Evolutionary conservation across 2,797 vertebrate genomes (phyloP), one percentile per base, ranked within the genome.

Genomic region (Sebastes steindachneri): DNA sequence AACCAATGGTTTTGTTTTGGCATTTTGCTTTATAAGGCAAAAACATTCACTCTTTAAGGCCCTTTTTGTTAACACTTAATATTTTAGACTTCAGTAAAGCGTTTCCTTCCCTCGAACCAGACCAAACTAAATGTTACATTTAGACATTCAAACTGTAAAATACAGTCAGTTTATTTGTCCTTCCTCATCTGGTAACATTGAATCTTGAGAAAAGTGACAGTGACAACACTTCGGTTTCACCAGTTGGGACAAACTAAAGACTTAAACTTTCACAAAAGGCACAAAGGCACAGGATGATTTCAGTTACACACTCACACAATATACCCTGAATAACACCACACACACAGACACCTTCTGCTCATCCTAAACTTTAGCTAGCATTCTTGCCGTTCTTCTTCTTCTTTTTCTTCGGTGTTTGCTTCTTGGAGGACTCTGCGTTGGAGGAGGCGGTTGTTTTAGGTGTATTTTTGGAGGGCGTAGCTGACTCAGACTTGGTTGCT

Each of bases 331-430:
- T 9, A 55, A 64, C 62, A 72, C 14, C 45, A 75, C 79, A 79
- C 68, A 41, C 35, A 58, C 68, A 62, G 14, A 41, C 37, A 45
- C 19, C 3, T 1, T 21, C 25, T 21, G n/a, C 60, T 41, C 48
- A 37, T 7, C n/a, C 17, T 19, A 4, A 25, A 1, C 45, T 66
- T 82, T 79, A 91, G 73, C 89, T 91, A 0, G 62, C 48, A 3
- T 57, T 89, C 79, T 92, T 94, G 80, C 23, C 3, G 28, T 71
- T 92, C 82, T 66, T 94, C 91, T 89, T 95, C 91, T 84, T 86
- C 87, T 90, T 90, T 9, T 95, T 96, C 73, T 93, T 93, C 4
- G 89, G 76, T 11, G 60, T 72, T 76, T 94, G 94, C 71, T 94
- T 94, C 83, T 86, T 95, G 5, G 83, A 63, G 37, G 86, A 23